Evolutionary conservation across 2,888 invertebrate genomes (phyloP), one percentile per base, ranked within the genome.

Genomic region (Eupeodes latifasciatus): DNA sequence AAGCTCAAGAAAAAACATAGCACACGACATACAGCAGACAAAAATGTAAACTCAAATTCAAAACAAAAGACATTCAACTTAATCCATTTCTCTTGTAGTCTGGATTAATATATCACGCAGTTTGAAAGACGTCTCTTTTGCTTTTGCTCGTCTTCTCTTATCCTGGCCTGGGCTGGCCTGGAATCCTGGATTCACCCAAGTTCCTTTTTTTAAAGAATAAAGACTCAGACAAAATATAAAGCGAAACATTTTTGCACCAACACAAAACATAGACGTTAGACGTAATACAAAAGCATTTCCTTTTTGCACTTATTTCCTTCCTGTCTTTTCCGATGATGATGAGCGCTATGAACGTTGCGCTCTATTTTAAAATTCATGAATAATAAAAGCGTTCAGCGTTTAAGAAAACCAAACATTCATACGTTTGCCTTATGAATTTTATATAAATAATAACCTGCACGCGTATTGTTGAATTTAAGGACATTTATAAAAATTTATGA

Each of bases 31-130:
- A 55, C 11, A 69, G 14, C 53, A 69, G 57, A 59, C 47, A 74
- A 75, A 72, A 34, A 66, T 4, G 10, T 19, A 74, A 74, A 81
- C 61, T 78, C 53, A 81, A 81, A 81, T 78, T 78, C 57, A 78
- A 86, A 86, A 86, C 81, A 86, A 86, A 86, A 86, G 85, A 86
- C 85, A 86, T 86, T 86, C 85, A 86, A 86, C 85, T 86, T 86
- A 86, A 86, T 86, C 85, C 82, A 86, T 86, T 86, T 86, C 85
- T 78, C 85, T 81, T 86, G 85, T 86, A 86, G 81, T 86, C 85
- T 69, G 78, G 82, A 82, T 86, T 86, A 86, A 86, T 82, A 86
- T 78, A 86, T 86, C 85, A 86, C 85, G 81, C 85, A 78, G 78
- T 69, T 71, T 86, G 82, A 86, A 74, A 78, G 85, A 86, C 81